Conservation (phyloP, 2,888 invertebrate genomes). For the Alsophila aescularia region DNA sequence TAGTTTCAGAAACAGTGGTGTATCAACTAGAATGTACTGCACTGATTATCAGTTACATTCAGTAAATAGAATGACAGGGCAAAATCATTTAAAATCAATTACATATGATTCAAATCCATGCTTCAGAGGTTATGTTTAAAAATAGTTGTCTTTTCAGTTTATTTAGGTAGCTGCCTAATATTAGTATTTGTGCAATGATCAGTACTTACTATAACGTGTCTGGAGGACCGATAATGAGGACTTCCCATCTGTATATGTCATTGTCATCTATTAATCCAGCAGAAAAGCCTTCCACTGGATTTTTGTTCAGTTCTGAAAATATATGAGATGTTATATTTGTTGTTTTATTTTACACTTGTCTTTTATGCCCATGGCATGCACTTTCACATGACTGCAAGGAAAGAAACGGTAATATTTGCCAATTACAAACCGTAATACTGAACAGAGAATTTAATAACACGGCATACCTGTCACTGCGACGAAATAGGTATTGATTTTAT, state of each 20-base stretch:
- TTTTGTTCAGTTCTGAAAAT: constrained; percentile 97
- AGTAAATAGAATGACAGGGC: not conserved
- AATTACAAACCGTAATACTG: constrained; percentile 56
- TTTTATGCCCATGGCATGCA: not conserved
- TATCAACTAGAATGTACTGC: too few species aligned
- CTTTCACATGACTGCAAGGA: constrained; percentile 8
- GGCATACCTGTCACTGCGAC: constrained; percentile 66
- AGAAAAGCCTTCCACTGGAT: constrained; percentile 99
- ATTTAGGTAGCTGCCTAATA: too few species aligned
- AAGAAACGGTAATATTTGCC: constrained; percentile 55
- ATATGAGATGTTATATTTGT: not conserved
- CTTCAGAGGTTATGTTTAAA: constrained; percentile 39
- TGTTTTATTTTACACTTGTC: constrained; percentile 1
- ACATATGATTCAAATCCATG: constrained; percentile 15
- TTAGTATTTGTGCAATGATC: constrained; percentile 6
- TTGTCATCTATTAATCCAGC: constrained; percentile 99
- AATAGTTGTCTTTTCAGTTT: too few species aligned
- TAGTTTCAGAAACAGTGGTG: too few species aligned
- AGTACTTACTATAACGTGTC: constrained; percentile 98
- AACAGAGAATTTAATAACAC: constrained; percentile 61
- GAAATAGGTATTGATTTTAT: constrained; percentile 76
- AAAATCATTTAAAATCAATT: not conserved
- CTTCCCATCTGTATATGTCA: constrained; percentile 99
- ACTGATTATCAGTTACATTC: not conserved
- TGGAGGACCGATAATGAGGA: constrained; percentile 99